Percentiles rank a stretch among this genome's conserved stretches.
phyloP scores from a whole-genome alignment of 2,888 invertebrate species.

The Leptopilina drosophilae region DNA sequence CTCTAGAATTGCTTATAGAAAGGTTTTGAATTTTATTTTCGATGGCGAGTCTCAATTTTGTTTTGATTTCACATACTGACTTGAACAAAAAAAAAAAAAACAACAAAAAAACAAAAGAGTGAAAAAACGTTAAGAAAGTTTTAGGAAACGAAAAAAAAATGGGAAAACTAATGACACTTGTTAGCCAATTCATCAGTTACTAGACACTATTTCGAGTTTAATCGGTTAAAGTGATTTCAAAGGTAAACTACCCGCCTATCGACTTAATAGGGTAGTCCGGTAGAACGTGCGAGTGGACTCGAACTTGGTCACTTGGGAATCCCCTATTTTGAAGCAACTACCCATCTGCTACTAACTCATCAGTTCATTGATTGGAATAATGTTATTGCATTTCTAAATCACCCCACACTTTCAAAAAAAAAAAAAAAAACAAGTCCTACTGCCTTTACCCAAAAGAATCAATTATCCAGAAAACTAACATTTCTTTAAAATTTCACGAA shows the following conservation, averaged over 20 bases:
- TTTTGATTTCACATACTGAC: too few relatives aligned
- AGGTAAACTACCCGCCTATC: conserved; percentile 52
- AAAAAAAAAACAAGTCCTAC: too few relatives aligned
- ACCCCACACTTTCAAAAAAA: neutral
- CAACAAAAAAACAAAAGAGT: too few relatives aligned
- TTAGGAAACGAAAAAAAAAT: too few relatives aligned
- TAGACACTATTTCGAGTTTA: conserved; percentile 60
- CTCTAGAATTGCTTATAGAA: too few relatives aligned
- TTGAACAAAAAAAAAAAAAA: too few relatives aligned
- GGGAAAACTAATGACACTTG: conserved; percentile 3
- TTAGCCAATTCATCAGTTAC: conserved; percentile 15
- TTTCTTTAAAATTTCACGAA: neutral
- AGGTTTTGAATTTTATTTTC: too few relatives aligned
- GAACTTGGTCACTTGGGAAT: conserved; percentile 41
- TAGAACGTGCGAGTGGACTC: conserved; percentile 37
- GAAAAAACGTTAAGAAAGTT: too few relatives aligned
- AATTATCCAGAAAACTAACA: neutral
- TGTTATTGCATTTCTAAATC: neutral
- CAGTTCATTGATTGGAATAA: conserved; percentile 21
- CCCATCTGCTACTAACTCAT: conserved; percentile 39
- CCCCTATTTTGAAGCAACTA: conserved; percentile 31
- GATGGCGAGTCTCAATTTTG: too few relatives aligned
- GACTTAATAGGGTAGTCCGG: conserved; percentile 55
- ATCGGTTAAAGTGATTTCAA: conserved; percentile 72
- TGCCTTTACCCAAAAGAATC: neutral